Percentiles rank a stretch among this genome's conserved stretches.
phyloP scores from a whole-genome alignment of 2,797 vertebrate genomes.

The Chaetophractus vellerosus region DNA sequence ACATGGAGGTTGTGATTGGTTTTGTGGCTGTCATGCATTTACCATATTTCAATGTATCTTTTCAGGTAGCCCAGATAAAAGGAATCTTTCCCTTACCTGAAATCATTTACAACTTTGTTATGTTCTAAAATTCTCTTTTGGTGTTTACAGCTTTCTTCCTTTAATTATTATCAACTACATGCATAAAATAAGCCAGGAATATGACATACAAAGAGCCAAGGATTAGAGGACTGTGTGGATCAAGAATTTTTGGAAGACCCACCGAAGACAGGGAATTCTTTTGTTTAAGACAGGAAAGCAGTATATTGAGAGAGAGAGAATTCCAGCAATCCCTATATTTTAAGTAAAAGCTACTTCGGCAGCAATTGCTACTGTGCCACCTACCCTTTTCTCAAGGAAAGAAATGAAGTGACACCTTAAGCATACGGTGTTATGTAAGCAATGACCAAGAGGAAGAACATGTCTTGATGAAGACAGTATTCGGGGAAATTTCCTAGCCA shows the following conservation, averaged over 20 bases:
- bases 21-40: neutral
- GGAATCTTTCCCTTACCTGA: neutral
- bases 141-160: neutral
- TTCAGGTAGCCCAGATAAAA: neutral
- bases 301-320: neutral
- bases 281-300: neutral
- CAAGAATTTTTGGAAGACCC: neutral
- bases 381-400: constrained; percentile 14
- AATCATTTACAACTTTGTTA: neutral
- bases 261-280: neutral
- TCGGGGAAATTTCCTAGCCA: neutral
- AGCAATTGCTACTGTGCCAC: neutral
- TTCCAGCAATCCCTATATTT: neutral
- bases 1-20: neutral
- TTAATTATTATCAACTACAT: neutral
- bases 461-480: neutral
- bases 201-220: neutral
- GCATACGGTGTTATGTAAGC: neutral
- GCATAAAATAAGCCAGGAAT: neutral
- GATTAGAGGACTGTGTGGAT: neutral
- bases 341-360: neutral
- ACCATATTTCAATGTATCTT: neutral
- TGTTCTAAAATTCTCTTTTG: neutral
- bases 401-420: neutral
- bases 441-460: neutral